Base-by-base conservation (phyloP, 1,140 invertebrate genomes). In the Galleria mellonella region DNA sequence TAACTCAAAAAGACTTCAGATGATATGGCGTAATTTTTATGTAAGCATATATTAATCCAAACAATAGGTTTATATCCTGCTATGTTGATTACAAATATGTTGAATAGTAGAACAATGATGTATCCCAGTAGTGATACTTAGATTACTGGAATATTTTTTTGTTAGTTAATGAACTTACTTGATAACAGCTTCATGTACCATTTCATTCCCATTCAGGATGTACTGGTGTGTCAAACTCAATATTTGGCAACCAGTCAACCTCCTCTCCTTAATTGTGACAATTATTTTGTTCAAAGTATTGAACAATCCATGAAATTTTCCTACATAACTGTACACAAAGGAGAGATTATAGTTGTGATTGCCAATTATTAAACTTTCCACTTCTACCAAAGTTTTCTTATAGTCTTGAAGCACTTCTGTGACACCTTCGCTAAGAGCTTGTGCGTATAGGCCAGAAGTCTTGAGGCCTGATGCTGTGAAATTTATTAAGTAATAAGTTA, bases 381-480 rank as follows among this genome's bases (percentile, higher is more conserved):
- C 74, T 46, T 86, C 72, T 13, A 77, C 67, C 13, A 87, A 47
- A 14, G 72, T 73, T 47, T 76, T 62, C 43, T 79, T 81, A 40
- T 83, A 87, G 4, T 67, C 55, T 52, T 78, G 62, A 32, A 87
- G 51, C 4, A 87, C 72, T 57, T 86, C 83, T 23, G 75, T 58
- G 9, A 87, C 69, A 1, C 84, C 86, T 62, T 87, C 86, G 54
- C 83, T 83, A 1, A 87, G 39, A 1, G 84, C 82, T 73, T 87
- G 86, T 4, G 72, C 71, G 51, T 86, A 87, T 10, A 85, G 43
- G n/a, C 83, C 81, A 58, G 58, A 70, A 4, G 55, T 63, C 46
- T 51, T 72, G 4, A 65, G 51, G 10, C 51, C 59, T 47, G 66
- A 62, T 33, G 48, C 65, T 77, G 43, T 9, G n/a, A n/a, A 61